Base-by-base conservation (phyloP, 2,888 invertebrate species). In the Girardia tigrina region DNA sequence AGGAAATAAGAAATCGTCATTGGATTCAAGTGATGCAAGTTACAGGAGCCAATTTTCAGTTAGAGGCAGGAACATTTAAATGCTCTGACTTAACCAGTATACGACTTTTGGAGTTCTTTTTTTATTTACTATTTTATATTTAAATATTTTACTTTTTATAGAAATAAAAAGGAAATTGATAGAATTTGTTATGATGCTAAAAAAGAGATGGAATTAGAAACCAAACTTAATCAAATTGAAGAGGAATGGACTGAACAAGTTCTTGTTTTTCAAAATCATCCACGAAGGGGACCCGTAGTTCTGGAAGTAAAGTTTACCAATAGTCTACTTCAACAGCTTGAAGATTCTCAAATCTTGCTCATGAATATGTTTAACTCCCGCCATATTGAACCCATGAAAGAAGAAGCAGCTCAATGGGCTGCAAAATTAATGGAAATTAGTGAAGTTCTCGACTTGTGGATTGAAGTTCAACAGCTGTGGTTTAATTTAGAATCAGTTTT, bases 191-290 rank as follows among this genome's bases (percentile, higher is more conserved):
- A 80, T 26, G 81, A 82, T 70, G 84, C 84, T 16, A 81, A 81
- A 77, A 79, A 81, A 73, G 84, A 84, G 78, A 78, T 83, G 71
- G 83, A 84, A 77, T 80, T 84, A 42, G 84, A 84, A 78, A 81
- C 82, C 42, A 83, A 82, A 78, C 82, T 84, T 81, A 79, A 82
- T 42, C 79, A 81, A 77, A 84, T 83, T 6, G 84, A 84, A 78
- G 84, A 84, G 74, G 83, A 84, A 78, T 84, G 84, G 84, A 84
- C 83, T 4, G 84, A 84, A 78, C 84, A 84, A 79, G 83, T 83
- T 73, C 79, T 84, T 12, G 81, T 81, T 75, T 84, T 84, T 79
- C 82, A 83, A 77, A 81, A 81, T 76, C 84, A 83, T 80, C 83
- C 83, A 78, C 81, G 81, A 72, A 81, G 82, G 26, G 83, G 84